Percentiles rank a stretch among this genome's conserved stretches.
Evolutionary conservation across 2,113 vertebrate species (phyloP).

Genomic region (Phalacrocorax carbo): DNA sequence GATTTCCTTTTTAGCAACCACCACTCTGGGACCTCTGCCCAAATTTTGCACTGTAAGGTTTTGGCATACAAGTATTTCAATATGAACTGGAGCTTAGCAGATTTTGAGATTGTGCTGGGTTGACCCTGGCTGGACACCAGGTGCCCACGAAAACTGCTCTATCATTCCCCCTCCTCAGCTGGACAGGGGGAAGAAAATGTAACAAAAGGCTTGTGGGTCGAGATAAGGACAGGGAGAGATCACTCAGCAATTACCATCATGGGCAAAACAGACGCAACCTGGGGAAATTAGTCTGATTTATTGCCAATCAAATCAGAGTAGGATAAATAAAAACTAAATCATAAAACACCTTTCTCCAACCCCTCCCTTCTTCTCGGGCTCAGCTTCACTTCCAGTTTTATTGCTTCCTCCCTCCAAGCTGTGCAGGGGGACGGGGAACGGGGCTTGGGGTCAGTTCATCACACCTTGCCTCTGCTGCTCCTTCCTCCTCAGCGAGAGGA

Average conservation of each 20-base stretch:
- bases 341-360: not conserved
- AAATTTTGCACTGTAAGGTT: not conserved
- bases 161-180: not conserved
- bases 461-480: not conserved
- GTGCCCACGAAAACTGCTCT: not conserved
- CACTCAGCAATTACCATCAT: not conserved
- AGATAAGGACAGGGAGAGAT: not conserved
- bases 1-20: not conserved
- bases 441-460: not conserved
- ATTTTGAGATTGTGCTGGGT: not conserved
- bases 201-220: not conserved
- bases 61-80: not conserved
- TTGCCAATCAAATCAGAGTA: not conserved
- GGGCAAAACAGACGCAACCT: not conserved
- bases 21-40: not conserved
- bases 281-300: not conserved
- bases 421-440: accelerated
- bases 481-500: not conserved
- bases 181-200: not conserved
- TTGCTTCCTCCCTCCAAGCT: too few relatives aligned
- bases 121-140: not conserved
- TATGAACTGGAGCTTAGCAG: not conserved
- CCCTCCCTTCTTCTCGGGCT: not conserved
- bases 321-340: not conserved
- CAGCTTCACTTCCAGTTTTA: not conserved